Evolutionary conservation across 2,113 vertebrate genomes (phyloP).

Genomic region (Lucifuga dentata): DNA sequence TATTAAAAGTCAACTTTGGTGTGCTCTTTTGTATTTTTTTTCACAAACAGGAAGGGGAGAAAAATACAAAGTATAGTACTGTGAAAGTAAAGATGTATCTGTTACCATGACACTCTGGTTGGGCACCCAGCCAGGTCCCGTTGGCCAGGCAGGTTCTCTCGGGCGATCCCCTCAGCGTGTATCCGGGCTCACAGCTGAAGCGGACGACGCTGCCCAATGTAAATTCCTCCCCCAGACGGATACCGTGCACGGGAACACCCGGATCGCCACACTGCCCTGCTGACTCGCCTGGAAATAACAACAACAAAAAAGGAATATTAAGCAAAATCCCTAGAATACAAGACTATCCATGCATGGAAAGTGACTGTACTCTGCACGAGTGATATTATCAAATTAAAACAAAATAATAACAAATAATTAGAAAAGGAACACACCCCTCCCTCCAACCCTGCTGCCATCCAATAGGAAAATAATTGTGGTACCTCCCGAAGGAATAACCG

Average conservation of each 20-base stretch:
- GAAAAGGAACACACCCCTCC: background rate
- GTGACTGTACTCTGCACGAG: background rate
- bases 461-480: background rate
- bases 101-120: constrained; percentile 95
- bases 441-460: background rate
- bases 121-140: constrained; percentile 89
- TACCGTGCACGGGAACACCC: constrained; percentile 90
- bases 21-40: too few species aligned
- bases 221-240: constrained; percentile 92
- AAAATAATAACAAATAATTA: constrained; percentile 5
- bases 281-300: constrained; percentile 83
- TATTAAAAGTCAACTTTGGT: too few species aligned
- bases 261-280: constrained; percentile 91
- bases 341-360: background rate
- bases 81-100: too few species aligned
- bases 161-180: constrained; percentile 88
- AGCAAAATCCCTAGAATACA: background rate
- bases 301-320: background rate
- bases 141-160: constrained; percentile 89
- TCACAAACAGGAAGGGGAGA: too few species aligned
- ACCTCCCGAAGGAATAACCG: background rate
- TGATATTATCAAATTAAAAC: constrained; percentile 14
- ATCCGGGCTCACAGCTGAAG: constrained; percentile 96
- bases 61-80: too few species aligned
- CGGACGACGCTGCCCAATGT: constrained; percentile 84